Evolutionary conservation across 2,113 vertebrate genomes (phyloP).

Genomic region (Tor tambroides): DNA sequence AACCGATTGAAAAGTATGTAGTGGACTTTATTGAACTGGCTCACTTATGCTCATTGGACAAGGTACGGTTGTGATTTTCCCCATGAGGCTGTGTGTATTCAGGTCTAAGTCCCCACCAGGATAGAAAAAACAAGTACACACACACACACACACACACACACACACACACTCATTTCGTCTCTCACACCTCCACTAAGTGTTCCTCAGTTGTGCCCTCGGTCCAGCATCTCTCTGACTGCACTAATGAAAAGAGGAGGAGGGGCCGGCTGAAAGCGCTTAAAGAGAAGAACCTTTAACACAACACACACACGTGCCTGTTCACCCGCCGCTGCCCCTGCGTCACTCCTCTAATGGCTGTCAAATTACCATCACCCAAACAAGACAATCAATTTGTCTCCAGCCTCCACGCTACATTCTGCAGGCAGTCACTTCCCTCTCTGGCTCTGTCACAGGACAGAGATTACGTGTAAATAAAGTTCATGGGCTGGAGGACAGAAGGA

Average conservation of each 20-base stretch:
- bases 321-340: slow-evolving; percentile 60
- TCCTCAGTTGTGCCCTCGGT: slow-evolving; percentile 39
- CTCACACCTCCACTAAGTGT: slow-evolving; percentile 57
- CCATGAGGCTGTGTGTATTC: too few relatives aligned
- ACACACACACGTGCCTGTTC: slow-evolving; percentile 26
- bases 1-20: too few relatives aligned
- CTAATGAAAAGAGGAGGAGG: slow-evolving; percentile 21
- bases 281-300: slow-evolving; percentile 68
- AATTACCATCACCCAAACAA: slow-evolving; percentile 81
- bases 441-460: slow-evolving; percentile 51
- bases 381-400: slow-evolving; percentile 69
- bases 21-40: too few relatives aligned
- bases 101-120: too few relatives aligned
- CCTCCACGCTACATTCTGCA: slow-evolving; percentile 40
- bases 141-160: slow-evolving; percentile 13
- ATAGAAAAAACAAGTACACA: too few relatives aligned
- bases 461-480: slow-evolving; percentile 43
- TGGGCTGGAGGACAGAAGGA: not conserved
- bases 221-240: slow-evolving; percentile 13
- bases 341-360: slow-evolving; percentile 78
- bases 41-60: too few relatives aligned
- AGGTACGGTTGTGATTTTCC: too few relatives aligned
- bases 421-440: slow-evolving; percentile 41
- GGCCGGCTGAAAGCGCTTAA: slow-evolving; percentile 56
- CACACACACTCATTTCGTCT: slow-evolving; percentile 50